Base-by-base conservation (phyloP, 2,113 vertebrate species). In the Corydoras maculifer region DNA sequence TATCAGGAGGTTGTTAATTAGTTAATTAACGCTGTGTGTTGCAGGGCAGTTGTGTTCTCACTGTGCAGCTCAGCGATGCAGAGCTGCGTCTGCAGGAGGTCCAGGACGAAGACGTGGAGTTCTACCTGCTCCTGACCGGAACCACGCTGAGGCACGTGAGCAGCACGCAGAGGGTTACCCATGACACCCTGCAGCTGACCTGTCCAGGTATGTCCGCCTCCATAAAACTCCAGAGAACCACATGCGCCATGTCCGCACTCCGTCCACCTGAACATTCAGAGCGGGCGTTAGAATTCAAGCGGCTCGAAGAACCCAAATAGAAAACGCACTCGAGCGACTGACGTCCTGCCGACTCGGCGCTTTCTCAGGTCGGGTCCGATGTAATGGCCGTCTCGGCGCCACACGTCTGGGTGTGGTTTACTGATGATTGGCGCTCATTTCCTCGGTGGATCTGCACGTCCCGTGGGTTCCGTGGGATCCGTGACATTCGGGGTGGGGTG, bases 101-200 rank as follows among this genome's bases (percentile, higher is more conserved):
- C 18, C 43, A 51, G 9, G 43, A 50, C 14, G 90, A 93, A 75
- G 92, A 93, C 77, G 91, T 89, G 67, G 88, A 91, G 81, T 94
- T 94, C 83, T 98, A 95, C 87, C 90, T 99, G 82, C 85, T 93
- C 68, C 96, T 99, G 80, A 87, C 89, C 64, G 97, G 96, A 61
- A 96, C 93, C 50, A 89, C 91, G 53, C 91, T 94, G 81, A 91
- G 87, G 61, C 97, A 98, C 84, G 91, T 94, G 75, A 87, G 93
- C 81, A 96, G 92, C 82, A 94, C 93, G 0, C 84, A 90, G 59
- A 93, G 92, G 79, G 87, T 91, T 79, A 90, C 87, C 73, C 85
- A 91, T 77, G 90, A 90, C 72, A 96, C 87, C 5, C 80, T 99
- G 83, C 91, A 95, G 80, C 94, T 94, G 2, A 81, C 97, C 65